Evolutionary conservation across 2,113 vertebrate species (phyloP).

Genomic region (Gnathonemus longibarbis): DNA sequence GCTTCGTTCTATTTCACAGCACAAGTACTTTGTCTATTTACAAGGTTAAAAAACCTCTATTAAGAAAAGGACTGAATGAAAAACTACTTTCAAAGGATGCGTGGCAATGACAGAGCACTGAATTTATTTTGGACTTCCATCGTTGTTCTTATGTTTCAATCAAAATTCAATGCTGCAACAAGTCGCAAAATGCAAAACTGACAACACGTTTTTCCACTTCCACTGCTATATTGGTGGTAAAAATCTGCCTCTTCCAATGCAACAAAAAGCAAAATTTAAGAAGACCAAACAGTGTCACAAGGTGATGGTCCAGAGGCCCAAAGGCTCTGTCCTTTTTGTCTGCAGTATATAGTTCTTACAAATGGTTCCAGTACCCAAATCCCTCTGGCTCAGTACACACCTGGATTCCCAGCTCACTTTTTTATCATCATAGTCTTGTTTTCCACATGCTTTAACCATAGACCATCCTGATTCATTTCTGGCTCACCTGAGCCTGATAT

Average conservation of each 20-base stretch:
- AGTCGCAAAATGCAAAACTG: background rate
- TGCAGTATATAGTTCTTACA: background rate
- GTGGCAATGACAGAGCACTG: background rate
- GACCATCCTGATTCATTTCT: background rate
- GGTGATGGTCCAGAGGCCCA: background rate
- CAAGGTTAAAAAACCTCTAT: constrained; percentile 2
- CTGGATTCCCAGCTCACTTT: background rate
- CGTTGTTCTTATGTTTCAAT: background rate
- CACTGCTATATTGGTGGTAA: background rate
- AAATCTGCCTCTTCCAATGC: background rate
- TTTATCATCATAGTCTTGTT: background rate
- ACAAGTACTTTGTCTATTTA: constrained; percentile 1
- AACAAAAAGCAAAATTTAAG: background rate
- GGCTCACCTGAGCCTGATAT: constrained; percentile 15
- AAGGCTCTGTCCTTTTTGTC: background rate
- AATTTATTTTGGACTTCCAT: background rate
- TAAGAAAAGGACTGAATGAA: background rate
- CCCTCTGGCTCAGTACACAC: background rate
- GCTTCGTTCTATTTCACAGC: background rate
- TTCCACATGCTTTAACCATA: constrained; percentile 11
- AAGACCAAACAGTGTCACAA: background rate
- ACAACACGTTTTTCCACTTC: background rate
- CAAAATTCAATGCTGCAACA: background rate
- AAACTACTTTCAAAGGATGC: constrained; percentile 1
- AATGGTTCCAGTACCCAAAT: background rate